Percentiles rank a stretch among this genome's conserved stretches.
Evolutionary conservation across 23 tunicate genomes (phyloP).

Genomic region (Halocynthia roretzi): DNA sequence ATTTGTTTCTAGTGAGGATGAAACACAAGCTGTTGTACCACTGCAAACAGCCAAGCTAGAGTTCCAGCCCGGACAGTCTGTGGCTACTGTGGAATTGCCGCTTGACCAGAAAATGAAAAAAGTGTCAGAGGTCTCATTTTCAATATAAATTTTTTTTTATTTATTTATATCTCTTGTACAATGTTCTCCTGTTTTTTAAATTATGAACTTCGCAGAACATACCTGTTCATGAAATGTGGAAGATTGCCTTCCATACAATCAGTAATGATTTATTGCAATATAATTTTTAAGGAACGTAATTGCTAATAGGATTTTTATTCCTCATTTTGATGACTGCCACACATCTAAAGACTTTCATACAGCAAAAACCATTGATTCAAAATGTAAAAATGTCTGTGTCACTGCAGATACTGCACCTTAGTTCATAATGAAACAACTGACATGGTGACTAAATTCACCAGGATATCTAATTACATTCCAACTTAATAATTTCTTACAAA

Average conservation of each 20-base stretch:
- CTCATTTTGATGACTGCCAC: no score
- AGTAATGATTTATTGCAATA: no score
- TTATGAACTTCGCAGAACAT: no score
- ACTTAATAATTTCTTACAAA: no score
- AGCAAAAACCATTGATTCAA: neutral
- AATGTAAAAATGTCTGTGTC: neutral
- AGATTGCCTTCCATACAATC: no score
- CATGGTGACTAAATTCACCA: no score
- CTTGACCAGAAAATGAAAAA: constrained; percentile 81
- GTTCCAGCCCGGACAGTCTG: constrained; percentile 50
- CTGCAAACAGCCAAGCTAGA: constrained; percentile 20
- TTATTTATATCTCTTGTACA: neutral
- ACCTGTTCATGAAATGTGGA: neutral
- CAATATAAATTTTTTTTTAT: neutral
- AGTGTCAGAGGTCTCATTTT: constrained; percentile 42
- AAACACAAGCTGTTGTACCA: constrained; percentile 35
- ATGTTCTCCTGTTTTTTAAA: neutral
- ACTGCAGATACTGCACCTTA: neutral
- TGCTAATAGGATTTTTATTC: no score
- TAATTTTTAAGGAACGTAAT: no score
- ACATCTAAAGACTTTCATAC: neutral
- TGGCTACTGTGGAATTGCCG: constrained; percentile 54
- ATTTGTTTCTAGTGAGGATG: constrained; percentile 23
- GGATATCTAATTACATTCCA: no score
- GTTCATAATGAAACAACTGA: neutral